These are phyloP conservation scores for Sprattus sprattus DNA, from an alignment of 2,113 vertebrate species.

Conservation along the genomic window DNA sequence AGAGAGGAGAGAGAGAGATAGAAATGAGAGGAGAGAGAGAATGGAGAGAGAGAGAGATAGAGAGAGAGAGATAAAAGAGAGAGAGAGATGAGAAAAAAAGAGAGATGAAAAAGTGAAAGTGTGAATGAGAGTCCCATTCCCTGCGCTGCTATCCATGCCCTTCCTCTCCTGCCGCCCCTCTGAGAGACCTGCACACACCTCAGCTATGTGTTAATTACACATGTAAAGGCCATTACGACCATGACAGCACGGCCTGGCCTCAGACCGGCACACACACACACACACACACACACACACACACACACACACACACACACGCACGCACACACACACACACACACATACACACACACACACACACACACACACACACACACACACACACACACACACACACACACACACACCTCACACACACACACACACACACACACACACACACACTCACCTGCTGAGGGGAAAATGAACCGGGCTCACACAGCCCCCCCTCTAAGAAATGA, in stretches of 20 bases:
- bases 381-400: slow-evolving; percentile 18
- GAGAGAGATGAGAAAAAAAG: too few relatives aligned
- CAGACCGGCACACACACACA: background rate
- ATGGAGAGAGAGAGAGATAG: too few relatives aligned
- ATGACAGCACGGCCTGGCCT: slow-evolving; percentile 92
- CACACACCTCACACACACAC: background rate
- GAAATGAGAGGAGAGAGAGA: too few relatives aligned
- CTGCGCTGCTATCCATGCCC: slow-evolving; percentile 19
- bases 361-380: slow-evolving; percentile 37
- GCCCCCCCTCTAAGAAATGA: slow-evolving; percentile 36
- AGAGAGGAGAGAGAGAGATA: too few relatives aligned
- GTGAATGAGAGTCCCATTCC: slow-evolving; percentile 12
- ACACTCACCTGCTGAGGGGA: slow-evolving; percentile 53
- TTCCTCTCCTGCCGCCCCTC: slow-evolving; percentile 7
- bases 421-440: background rate
- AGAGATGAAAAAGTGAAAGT: too few relatives aligned
- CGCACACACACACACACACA: background rate
- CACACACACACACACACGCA: background rate
- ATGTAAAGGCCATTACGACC: slow-evolving; percentile 80
- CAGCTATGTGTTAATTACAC: slow-evolving; percentile 95
- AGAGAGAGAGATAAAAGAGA: too few relatives aligned
- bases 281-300: background rate
- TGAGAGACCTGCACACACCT: slow-evolving; percentile 57
- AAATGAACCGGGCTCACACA: slow-evolving; percentile 81
- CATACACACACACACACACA: background rate